Evolutionary conservation across 2,888 invertebrate species (phyloP), one percentile per base, ranked within the genome.

Genomic region (Zeuzera pyrina): DNA sequence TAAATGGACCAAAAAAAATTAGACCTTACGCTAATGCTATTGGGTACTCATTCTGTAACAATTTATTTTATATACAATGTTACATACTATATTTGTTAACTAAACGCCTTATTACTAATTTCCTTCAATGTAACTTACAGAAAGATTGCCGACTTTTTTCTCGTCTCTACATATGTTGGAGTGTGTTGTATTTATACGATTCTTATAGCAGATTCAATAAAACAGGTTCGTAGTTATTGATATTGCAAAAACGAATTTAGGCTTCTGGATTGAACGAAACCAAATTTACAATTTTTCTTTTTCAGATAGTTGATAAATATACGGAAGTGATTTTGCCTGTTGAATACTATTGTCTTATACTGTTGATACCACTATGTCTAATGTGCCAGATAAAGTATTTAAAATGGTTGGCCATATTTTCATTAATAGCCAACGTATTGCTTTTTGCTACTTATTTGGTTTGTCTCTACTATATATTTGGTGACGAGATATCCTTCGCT

Each of bases 341-440:
- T 7, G 81, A 81, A 45, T 77, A 79, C 38, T 84, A 84, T 39
- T 74, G 79, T 25, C 54, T 78, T 1, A 77, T 83, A 7, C 45
- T 70, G 23, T 39, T 81, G 12, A 28, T 74, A 5, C 83, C 84
- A 1, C 40, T 84, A 4, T 65, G 72, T 30, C 24, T 79, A 7
- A 41, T 84, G 30, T 74, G 72, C 16, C 84, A 84, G 51, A 88
- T 94, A 34, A 85, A 91, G 40, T 88, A 92, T 52, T 83, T 97
- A 1, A 93, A 91, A 60, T 90, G 89, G 57, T 71, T 98, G 34
- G 94, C 97, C 0, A 90, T 95, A n/a, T 92, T 96, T 58, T 97
- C 97, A 0, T 79, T 92, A 34, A 59, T 93, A 31, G 97, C 97
- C n/a, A 97, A 97, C 56, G 41, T 92, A 7, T 88, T 93, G 30